These are phyloP conservation scores for Stigmatopora nigra DNA, from an alignment of 2,113 vertebrate species.

Conservation along the genomic window DNA sequence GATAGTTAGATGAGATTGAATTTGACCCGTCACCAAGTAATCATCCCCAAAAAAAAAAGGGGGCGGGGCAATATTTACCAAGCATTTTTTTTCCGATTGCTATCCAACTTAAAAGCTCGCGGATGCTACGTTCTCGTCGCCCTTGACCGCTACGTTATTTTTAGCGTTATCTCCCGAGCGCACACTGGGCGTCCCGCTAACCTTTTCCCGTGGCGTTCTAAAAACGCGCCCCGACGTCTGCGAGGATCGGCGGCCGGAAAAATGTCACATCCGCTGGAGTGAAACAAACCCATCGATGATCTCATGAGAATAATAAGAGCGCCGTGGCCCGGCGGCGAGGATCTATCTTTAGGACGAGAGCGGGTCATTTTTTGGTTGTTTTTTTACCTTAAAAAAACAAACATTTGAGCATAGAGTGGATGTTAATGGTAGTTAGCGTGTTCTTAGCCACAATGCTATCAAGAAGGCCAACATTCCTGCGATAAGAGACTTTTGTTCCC, in stretches of 20 bases:
- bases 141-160: constrained; percentile 28
- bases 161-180: constrained; percentile 10
- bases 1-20: no score
- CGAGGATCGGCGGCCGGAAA: constrained; percentile 14
- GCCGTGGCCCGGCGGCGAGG: no score
- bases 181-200: constrained; percentile 24
- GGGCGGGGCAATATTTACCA: no score
- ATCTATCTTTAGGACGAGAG: neutral
- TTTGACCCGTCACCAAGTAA: no score
- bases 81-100: neutral
- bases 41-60: no score
- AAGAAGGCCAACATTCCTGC: constrained; percentile 45
- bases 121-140: constrained; percentile 15
- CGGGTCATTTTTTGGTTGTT: neutral
- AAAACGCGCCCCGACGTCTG: constrained; percentile 6
- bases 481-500: constrained; percentile 52
- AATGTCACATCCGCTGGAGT: constrained; percentile 18
- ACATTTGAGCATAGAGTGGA: no score
- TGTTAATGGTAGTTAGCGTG: neutral
- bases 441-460: neutral
- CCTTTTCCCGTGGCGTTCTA: constrained; percentile 21
- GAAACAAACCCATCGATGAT: neutral
- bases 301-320: no score
- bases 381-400: neutral
- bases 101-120: constrained; percentile 8